Conservation (phyloP, 1,140 invertebrate genomes). For the Habropoda laboriosa region DNA sequence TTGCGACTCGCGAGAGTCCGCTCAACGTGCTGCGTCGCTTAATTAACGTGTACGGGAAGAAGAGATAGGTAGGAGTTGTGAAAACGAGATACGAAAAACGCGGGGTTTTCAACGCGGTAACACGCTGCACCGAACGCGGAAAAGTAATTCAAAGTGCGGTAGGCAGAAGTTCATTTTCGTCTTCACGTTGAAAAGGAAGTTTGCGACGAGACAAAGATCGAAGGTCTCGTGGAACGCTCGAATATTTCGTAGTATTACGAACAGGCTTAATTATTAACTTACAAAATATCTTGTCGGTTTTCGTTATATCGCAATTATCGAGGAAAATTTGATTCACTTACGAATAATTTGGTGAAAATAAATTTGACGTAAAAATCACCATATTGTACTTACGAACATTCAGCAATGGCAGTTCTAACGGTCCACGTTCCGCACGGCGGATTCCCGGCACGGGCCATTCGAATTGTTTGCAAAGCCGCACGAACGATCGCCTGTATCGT, state of each 20-base stretch:
- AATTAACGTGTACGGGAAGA: conserved; percentile 11
- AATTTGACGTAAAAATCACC: too few species aligned
- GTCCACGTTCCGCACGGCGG: background rate
- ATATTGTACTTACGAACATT: background rate
- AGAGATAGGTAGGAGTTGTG: background rate
- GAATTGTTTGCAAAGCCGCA: background rate
- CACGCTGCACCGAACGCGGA: background rate
- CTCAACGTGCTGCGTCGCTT: background rate
- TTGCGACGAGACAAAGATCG: background rate
- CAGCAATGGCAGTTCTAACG: background rate
- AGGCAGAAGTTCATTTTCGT: background rate
- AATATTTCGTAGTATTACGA: too few species aligned
- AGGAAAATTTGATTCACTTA: too few species aligned
- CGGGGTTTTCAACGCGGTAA: background rate
- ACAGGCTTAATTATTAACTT: too few species aligned
- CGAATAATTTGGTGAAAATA: background rate
- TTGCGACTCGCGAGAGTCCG: background rate
- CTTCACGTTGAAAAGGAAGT: background rate
- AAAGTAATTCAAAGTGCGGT: background rate
- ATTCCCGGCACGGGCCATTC: background rate
- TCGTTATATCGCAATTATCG: too few species aligned
- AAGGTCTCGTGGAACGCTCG: too few species aligned
- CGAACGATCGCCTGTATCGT: background rate
- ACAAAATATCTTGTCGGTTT: too few species aligned
- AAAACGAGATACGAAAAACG: background rate